Conservation (phyloP, 2,797 vertebrate genomes). For the Pseudocheirus occidentalis region DNA sequence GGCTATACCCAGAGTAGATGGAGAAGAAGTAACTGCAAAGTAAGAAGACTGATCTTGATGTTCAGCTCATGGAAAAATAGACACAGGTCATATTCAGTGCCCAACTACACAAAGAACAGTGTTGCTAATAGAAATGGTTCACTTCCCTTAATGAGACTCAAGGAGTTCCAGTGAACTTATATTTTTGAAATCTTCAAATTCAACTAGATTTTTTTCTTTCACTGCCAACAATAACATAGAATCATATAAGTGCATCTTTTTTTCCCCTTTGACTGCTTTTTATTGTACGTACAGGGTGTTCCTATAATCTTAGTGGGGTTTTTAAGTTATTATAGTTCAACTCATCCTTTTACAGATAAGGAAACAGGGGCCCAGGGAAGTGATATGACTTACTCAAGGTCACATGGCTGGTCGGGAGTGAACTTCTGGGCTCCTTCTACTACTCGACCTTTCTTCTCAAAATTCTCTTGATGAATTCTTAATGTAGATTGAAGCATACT, state of each 20-base stretch:
- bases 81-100: no score
- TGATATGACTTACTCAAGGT: neutral
- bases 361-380: constrained; percentile 2
- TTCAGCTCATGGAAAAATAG: constrained; percentile 8
- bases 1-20: neutral
- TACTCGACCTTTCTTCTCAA: neutral
- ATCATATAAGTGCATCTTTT: no score
- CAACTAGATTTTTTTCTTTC: no score
- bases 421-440: neutral
- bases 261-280: no score
- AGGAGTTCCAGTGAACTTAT: no score
- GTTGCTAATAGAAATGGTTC: no score
- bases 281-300: neutral
- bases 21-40: constrained; percentile 8
- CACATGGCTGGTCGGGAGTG: neutral
- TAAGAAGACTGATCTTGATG: constrained; percentile 8
- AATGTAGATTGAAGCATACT: neutral
- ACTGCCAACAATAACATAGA: no score
- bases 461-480: neutral
- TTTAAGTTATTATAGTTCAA: constrained; percentile 4
- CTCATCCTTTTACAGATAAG: constrained; percentile 2
- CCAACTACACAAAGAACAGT: no score
- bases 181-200: no score
- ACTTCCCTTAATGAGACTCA: no score
- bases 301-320: neutral